Conservation (phyloP, 1,140 invertebrate genomes). For the Littorina saxatilis region DNA sequence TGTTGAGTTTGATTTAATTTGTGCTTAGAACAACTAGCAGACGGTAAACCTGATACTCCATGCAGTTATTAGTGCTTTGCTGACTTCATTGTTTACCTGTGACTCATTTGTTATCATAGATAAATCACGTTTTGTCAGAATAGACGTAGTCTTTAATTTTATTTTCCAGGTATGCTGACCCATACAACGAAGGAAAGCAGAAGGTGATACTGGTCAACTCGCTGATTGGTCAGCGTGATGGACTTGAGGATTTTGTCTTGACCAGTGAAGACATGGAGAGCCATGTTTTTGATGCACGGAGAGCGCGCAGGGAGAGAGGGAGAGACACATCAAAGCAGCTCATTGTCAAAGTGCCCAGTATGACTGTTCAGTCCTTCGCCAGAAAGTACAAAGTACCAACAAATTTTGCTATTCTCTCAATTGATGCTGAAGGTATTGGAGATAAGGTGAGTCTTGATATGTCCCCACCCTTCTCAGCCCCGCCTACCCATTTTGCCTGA, state of each 20-base stretch:
- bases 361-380: slow-evolving; percentile 60
- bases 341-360: slow-evolving; percentile 53
- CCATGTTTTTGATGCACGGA: slow-evolving; percentile 47
- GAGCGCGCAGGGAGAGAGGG: not conserved
- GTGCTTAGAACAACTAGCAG: too few relatives aligned
- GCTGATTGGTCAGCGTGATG: slow-evolving; percentile 53
- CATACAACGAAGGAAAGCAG: slow-evolving; percentile 49
- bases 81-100: too few relatives aligned
- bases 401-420: slow-evolving; percentile 65
- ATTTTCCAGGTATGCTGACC: slow-evolving; percentile 54
- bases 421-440: slow-evolving; percentile 67
- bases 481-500: too few relatives aligned
- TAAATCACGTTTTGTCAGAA: too few relatives aligned
- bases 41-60: too few relatives aligned
- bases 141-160: not conserved
- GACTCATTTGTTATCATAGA: too few relatives aligned
- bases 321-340: not conserved
- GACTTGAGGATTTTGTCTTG: slow-evolving; percentile 50
- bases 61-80: too few relatives aligned
- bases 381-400: slow-evolving; percentile 56
- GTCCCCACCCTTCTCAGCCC: too few relatives aligned
- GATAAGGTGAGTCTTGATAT: slow-evolving; percentile 51
- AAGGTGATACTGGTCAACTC: slow-evolving; percentile 57
- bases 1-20: too few relatives aligned
- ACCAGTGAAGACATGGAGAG: slow-evolving; percentile 59